Base-by-base conservation (phyloP, 2,113 vertebrate species). In the Phalacrocorax brasilianus region DNA sequence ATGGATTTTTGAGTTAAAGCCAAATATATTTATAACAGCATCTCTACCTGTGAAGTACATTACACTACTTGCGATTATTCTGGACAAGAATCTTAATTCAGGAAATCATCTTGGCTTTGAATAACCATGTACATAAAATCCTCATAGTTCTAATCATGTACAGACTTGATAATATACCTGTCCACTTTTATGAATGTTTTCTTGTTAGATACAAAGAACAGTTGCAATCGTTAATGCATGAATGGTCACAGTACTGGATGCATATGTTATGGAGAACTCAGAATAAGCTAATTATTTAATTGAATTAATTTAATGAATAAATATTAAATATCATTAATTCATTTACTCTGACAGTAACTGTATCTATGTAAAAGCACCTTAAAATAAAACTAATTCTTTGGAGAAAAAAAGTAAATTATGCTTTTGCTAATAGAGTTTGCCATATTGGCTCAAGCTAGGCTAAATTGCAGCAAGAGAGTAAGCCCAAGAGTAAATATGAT, bases 401-500 rank as follows among this genome's bases (percentile, higher is more conserved):
- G 49, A 68, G 82, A 44, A 95, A 85, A 95, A 84, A 72, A 70
- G 49, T 85, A 96, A 97, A 94, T 97, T 93, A 95, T 95, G 49
- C 26, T 96, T 96, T 94, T 89, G 63, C 38, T 97, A 97, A 97
- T 95, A 76, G 79, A 95, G 76, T 96, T 96, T 97, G 93, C 94
- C 94, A 95, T 96, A 96, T 93, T 96, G 88, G 97, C 92, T 97
- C 88, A 94, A 91, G 76, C 27, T 74, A 80, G 52, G 52, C 66
- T 97, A 89, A 97, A 97, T 68, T 97, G 47, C 63, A 93, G 55
- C 63, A 92, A 96, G 88, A 93, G 65, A 61, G 75, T 77, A 95
- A 96, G 26, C 91, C 92, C 85, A 61, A 94, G 97, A 97, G 87
- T 89, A 92, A 97, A 91, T 93, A 95, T 95, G 95, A 97, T 96